These are phyloP conservation scores for Pachliopta kotzebuea DNA, from an alignment of 2,888 invertebrate species.

Conservation along the genomic window DNA sequence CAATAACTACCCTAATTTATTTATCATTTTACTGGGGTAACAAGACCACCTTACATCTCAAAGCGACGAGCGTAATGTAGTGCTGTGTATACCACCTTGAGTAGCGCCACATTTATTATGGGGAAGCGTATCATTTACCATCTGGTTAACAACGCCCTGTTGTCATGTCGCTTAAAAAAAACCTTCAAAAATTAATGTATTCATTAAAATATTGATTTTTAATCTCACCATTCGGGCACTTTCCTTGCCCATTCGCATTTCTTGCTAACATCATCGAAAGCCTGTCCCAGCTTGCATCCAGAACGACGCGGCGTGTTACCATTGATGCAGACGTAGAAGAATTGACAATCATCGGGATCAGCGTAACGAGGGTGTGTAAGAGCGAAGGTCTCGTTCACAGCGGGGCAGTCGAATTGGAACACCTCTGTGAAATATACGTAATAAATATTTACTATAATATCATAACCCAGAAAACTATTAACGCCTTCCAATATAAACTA, in stretches of 20 bases:
- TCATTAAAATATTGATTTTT: background rate
- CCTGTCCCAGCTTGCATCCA: constrained; percentile 94
- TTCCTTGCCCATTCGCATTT: constrained; percentile 93
- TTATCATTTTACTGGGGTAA: too few species aligned
- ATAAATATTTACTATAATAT: background rate
- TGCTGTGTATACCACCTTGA: too few species aligned
- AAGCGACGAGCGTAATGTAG: too few species aligned
- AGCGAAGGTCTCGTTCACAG: constrained; percentile 86
- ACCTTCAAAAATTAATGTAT: too few species aligned
- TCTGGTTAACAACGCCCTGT: too few species aligned
- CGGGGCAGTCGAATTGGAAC: constrained; percentile 91
- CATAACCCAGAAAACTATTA: background rate
- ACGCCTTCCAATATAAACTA: too few species aligned
- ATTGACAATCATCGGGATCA: constrained; percentile 94
- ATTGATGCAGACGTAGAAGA: constrained; percentile 95
- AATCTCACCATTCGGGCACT: constrained; percentile 92
- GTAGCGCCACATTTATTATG: too few species aligned
- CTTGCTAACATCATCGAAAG: constrained; percentile 89
- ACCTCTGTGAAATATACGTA: constrained; percentile 79
- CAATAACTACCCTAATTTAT: too few species aligned
- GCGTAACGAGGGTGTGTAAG: constrained; percentile 92
- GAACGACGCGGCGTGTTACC: constrained; percentile 91
- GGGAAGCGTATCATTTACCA: too few species aligned
- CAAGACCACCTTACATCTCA: too few species aligned
- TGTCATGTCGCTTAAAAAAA: too few species aligned